These are phyloP conservation scores for Melinaea menophilus DNA, from an alignment of 2,888 invertebrate genomes.

Conservation along the genomic window DNA sequence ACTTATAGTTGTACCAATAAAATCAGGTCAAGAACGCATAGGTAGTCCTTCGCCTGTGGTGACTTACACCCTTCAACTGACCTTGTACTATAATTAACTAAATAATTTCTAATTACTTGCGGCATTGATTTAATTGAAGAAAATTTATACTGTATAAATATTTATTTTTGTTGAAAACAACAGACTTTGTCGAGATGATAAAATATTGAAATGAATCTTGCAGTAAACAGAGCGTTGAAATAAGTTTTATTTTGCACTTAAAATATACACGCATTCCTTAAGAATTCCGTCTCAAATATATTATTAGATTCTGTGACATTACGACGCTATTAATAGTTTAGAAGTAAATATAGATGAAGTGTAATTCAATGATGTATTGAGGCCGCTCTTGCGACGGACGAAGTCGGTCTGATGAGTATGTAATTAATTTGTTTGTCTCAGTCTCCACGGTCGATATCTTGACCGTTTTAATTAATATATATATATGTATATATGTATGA, in stretches of 20 bases:
- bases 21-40: not conserved
- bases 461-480: not conserved
- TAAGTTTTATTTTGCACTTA: not conserved
- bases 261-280: not conserved
- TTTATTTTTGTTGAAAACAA: not conserved
- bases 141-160: not conserved
- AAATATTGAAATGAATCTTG: not conserved
- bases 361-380: constrained; percentile 47
- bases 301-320: not conserved
- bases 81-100: not conserved
- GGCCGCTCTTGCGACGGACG: constrained; percentile 40
- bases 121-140: not conserved
- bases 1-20: not conserved
- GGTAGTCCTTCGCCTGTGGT: not conserved
- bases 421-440: constrained; percentile 47
- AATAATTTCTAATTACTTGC: not conserved
- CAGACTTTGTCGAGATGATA: not conserved
- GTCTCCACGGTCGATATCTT: constrained; percentile 21
- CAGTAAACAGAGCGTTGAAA: constrained; percentile 1
- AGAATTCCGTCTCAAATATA: not conserved
- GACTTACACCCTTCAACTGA: not conserved
- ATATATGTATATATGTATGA: not conserved
- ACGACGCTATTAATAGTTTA: not conserved
- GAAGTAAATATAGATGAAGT: constrained; percentile 18
- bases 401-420: constrained; percentile 26